Evolutionary conservation across 2,888 invertebrate genomes (phyloP).

Genomic region (Lampropteryx suffumata): DNA sequence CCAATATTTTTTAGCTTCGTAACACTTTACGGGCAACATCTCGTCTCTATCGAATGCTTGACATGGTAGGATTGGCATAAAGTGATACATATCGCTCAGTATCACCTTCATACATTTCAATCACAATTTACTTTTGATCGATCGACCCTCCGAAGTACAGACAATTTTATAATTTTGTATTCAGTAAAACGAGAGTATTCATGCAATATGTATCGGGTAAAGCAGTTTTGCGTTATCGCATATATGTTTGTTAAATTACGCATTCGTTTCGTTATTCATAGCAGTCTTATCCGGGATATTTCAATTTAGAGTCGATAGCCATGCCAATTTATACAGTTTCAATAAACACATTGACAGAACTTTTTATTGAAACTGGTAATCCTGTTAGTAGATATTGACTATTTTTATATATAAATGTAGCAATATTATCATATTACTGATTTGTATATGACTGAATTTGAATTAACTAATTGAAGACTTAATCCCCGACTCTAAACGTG

Average conservation of each 20-base stretch:
- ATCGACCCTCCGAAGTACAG: background rate
- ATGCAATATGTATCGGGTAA: conserved; percentile 10
- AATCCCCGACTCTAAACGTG: too few relatives aligned
- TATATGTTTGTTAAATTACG: conserved; percentile 47
- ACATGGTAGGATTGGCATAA: background rate
- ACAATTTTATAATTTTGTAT: conserved; percentile 7
- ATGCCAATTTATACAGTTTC: conserved; percentile 39
- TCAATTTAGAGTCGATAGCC: conserved; percentile 39
- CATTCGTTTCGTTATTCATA: conserved; percentile 58
- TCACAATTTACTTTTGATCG: conserved; percentile 1
- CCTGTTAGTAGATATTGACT: conserved; percentile 15
- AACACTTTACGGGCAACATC: background rate
- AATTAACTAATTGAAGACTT: too few relatives aligned
- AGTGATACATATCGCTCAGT: conserved; percentile 13
- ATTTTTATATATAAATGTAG: conserved; percentile 16
- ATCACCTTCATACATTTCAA: conserved; percentile 12
- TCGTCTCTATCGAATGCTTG: background rate
- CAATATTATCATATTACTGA: conserved; percentile 1
- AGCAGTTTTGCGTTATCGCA: conserved; percentile 4
- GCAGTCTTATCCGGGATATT: conserved; percentile 57
- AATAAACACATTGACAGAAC: conserved; percentile 33
- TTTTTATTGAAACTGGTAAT: conserved; percentile 20
- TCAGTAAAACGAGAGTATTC: background rate
- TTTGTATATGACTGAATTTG: background rate
- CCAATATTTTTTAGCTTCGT: conserved; percentile 1